Base-by-base conservation (phyloP, 2,888 invertebrate genomes). In the Habrosyne pyritoides region DNA sequence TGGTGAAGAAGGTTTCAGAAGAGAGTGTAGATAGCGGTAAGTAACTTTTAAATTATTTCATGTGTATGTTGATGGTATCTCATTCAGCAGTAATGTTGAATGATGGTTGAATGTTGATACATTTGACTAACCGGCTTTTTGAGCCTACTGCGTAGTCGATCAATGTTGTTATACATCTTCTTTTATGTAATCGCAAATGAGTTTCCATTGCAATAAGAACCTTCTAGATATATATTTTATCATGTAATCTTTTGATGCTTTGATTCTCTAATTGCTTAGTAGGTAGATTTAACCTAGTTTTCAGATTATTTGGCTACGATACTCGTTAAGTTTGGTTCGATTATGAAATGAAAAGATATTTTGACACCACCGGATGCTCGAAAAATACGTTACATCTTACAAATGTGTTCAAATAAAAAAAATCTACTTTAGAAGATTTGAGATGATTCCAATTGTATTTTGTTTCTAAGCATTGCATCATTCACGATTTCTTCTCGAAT, bases 1-100 rank as follows among this genome's bases (percentile, higher is more conserved):
- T 93, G 93, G 93, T 93, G 83, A 93, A 93, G 87, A 93, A 93
- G 87, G 91, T 93, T 81, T 92, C 91, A 74, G 93, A 93, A 87
- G 93, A 93, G 81, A 91, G 93, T 84, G 91, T 91, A 84, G 93
- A 93, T 81, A 92, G 92, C 79, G 93, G 93, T 93, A 75, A 92
- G 93, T 87, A 59, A 52, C 28, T 49, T 69, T 68, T 71, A 50
- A 60, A 55, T 61, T 47, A 54, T 58, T 51, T 50, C 51, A 51
- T 57, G 12, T 28, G 30, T 60, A 53, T 42, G 4, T 51, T 51
- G 2, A 14, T 14, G 10, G 26, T 42, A 18, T 18, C 55, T 60
- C 60, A 62, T 64, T 59, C 62, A 61, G 53, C 54, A 58, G 54
- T 53, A n/a, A 28, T 52, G 65, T 54, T 63, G 26, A 56, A 53